Evolutionary conservation across 2,797 vertebrate genomes (phyloP).

Genomic region (Rhadinocentrus ornatus): DNA sequence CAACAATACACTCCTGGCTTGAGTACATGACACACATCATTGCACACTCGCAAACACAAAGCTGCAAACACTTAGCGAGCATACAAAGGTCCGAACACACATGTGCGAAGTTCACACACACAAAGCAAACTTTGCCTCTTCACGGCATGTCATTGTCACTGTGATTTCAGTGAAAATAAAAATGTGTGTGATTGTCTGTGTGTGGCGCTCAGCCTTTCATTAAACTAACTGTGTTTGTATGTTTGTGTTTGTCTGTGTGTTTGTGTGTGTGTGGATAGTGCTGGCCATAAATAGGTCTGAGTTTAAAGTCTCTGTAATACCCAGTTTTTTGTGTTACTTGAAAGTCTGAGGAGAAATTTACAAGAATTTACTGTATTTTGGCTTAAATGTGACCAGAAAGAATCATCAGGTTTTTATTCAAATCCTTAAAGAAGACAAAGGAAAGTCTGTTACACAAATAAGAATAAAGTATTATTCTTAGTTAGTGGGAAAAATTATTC

Average conservation of each 20-base stretch:
- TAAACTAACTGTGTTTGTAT: neutral
- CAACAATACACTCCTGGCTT: conserved; percentile 66
- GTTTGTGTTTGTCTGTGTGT: neutral
- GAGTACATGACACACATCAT: conserved; percentile 58
- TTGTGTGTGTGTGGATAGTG: neutral
- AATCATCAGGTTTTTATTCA: too few species aligned
- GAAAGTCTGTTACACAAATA: too few species aligned
- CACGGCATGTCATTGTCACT: conserved; percentile 37
- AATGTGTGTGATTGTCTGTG: conserved; percentile 27
- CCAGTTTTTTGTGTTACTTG: neutral
- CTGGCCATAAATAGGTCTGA: neutral
- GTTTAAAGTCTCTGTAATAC: neutral
- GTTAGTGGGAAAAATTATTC: too few species aligned
- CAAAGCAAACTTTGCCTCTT: conserved; percentile 40
- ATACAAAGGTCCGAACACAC: conserved; percentile 29
- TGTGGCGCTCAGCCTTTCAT: neutral
- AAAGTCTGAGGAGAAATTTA: neutral
- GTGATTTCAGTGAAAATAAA: conserved; percentile 24
- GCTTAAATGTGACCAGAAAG: too few species aligned
- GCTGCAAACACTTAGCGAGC: conserved; percentile 30
- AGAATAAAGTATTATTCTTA: too few species aligned
- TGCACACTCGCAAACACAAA: conserved; percentile 51
- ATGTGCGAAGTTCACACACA: conserved; percentile 14
- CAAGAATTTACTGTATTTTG: too few species aligned
- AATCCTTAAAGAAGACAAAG: too few species aligned